Conservation (phyloP, 2,888 invertebrate genomes). For the Drosophila emarginata region DNA sequence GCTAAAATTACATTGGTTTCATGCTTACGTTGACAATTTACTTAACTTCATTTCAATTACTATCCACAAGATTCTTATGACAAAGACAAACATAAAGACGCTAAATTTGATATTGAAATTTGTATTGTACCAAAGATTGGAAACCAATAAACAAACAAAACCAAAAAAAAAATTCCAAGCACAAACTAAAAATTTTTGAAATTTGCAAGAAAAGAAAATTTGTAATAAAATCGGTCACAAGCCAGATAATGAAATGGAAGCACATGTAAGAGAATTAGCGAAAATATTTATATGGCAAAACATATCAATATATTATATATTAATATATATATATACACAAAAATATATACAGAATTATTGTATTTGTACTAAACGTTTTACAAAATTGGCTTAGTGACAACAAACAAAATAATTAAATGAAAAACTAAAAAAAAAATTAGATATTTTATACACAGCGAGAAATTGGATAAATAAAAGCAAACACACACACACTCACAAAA, state of each 20-base stretch:
- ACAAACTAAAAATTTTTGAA: conserved; percentile 22
- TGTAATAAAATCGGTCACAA: conserved; percentile 26
- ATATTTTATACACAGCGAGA: conserved; percentile 70
- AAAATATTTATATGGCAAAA: conserved; percentile 70
- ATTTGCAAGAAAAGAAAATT: conserved; percentile 22
- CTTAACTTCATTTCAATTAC: conserved; percentile 31
- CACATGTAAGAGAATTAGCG: conserved; percentile 33
- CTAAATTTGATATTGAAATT: conserved; percentile 45
- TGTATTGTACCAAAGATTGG: conserved; percentile 61
- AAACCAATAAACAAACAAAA: conserved; percentile 24
- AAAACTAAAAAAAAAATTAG: conserved; percentile 48
- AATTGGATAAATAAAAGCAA: conserved; percentile 54
- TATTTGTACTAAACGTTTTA: conserved; percentile 78
- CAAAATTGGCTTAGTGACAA: conserved; percentile 71
- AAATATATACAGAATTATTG: conserved; percentile 67
- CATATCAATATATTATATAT: conserved; percentile 75
- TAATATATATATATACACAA: conserved; percentile 45
- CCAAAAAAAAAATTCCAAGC: conserved; percentile 28
- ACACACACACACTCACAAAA: conserved; percentile 30
- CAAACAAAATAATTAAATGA: conserved; percentile 35
- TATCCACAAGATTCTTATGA: conserved; percentile 63
- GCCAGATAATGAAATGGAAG: neutral
- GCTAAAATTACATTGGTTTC: conserved; percentile 68
- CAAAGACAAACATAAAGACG: conserved; percentile 19
- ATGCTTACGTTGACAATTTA: conserved; percentile 43